These are phyloP conservation scores for Hipposideros armiger DNA, from an alignment of 2,113 vertebrate genomes.

Conservation along the genomic window DNA sequence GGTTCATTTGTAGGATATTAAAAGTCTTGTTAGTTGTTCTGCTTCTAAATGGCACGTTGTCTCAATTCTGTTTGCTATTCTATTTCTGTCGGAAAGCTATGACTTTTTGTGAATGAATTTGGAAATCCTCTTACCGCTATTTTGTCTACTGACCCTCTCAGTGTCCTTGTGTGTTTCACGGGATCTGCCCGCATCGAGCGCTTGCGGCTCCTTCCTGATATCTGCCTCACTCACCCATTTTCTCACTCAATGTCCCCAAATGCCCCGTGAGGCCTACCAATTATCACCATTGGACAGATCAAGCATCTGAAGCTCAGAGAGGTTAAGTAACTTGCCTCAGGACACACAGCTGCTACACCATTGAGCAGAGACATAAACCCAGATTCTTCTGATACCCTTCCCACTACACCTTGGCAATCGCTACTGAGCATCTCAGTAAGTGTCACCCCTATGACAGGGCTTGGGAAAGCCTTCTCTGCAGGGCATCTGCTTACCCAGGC, in stretches of 20 bases:
- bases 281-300: background rate
- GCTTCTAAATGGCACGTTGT: background rate
- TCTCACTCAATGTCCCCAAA: background rate
- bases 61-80: background rate
- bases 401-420: accelerated
- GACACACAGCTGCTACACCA: background rate
- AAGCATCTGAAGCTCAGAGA: background rate
- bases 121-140: accelerated
- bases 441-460: accelerated
- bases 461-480: accelerated
- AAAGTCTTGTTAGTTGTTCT: background rate
- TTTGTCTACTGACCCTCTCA: accelerated
- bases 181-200: too few species aligned
- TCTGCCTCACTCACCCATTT: too few species aligned
- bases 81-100: background rate
- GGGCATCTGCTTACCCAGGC: background rate
- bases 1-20: accelerated
- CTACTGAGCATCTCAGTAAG: accelerated
- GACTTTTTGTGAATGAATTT: background rate
- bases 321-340: background rate
- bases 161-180: background rate
- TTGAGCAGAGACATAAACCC: background rate
- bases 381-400: background rate
- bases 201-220: accelerated
- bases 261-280: background rate